Evolutionary conservation across 2,888 invertebrate species (phyloP), one percentile per base, ranked within the genome.

Genomic region (Chalcosyrphus nemorum): DNA sequence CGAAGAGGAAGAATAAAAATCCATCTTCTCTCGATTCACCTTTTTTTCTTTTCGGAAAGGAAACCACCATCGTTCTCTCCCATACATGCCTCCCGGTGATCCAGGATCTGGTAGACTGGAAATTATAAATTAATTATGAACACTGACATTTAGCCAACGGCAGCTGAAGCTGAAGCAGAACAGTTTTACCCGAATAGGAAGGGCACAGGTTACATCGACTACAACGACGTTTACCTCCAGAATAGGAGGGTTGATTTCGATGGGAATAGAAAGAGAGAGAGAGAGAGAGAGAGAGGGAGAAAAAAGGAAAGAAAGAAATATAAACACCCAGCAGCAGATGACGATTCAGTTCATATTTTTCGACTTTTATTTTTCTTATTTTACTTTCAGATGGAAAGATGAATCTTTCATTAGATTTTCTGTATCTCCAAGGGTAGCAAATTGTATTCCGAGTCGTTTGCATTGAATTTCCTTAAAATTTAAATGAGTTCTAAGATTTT

Each of bases 81-180:
- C 65, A 76, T 81, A 76, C 76, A 66, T 72, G 66, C 41, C 82
- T 61, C 47, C 61, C 66, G 63, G 82, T 77, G 77, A 50, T 52
- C 52, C 77, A 59, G 50, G 56, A 75, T 59, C 80, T 85, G 84
- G 80, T 80, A 85, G 84, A 85, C 80, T 85, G 80, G 80, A 85
- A 75, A 85, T 85, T 85, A 80, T 80, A 85, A 85, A 85, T 85
- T 80, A 75, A 85, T 85, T 85, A 85, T 85, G 80, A 75, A 85
- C 80, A 80, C 84, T 78, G 84, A 84, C 84, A 78, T 78, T 84
- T 84, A 78, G 74, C 78, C 74, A 57, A 45, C 45, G 76, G 76
- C 77, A 82, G 65, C 59, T 66, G 66, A 15, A 41, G 35, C 70
- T 57, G 32, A 66, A 72, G 70, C 61, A 9, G 19, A 32, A 21